Evolutionary conservation across 2,113 vertebrate species (phyloP).

Genomic region (Spizaetus ornatus): DNA sequence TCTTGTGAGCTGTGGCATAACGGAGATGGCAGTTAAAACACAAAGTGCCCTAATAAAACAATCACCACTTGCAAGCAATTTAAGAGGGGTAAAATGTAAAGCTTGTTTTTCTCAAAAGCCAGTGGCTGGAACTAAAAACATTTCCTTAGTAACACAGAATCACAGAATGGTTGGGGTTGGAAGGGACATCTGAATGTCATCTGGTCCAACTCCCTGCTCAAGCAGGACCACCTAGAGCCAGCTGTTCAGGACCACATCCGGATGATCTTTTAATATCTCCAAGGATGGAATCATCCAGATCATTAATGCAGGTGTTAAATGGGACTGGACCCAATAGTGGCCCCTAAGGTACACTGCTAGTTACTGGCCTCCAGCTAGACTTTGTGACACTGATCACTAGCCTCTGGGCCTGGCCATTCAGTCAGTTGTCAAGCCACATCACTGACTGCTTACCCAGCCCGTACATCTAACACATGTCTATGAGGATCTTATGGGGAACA

Average conservation of each 20-base stretch:
- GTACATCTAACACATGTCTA: background rate
- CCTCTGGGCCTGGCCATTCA: background rate
- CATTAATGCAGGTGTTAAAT: background rate
- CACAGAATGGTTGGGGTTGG: background rate
- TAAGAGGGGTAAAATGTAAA: background rate
- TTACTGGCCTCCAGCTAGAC: background rate
- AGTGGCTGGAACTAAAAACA: background rate
- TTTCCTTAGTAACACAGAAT: background rate
- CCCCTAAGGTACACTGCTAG: background rate
- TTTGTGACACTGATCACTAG: background rate
- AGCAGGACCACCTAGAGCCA: background rate
- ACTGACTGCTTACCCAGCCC: background rate
- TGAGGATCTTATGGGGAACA: background rate
- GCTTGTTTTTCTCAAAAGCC: background rate
- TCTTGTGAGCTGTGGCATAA: background rate
- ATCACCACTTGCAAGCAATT: background rate
- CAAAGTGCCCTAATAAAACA: background rate
- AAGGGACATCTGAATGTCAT: background rate
- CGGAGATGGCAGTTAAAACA: background rate
- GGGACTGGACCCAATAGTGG: background rate
- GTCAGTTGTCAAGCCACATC: background rate
- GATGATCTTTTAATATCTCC: background rate
- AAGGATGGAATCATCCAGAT: background rate
- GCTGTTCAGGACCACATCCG: background rate
- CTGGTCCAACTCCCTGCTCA: background rate